Conservation (phyloP, 2,888 invertebrate species). For the Drosophila fulvimacula region DNA sequence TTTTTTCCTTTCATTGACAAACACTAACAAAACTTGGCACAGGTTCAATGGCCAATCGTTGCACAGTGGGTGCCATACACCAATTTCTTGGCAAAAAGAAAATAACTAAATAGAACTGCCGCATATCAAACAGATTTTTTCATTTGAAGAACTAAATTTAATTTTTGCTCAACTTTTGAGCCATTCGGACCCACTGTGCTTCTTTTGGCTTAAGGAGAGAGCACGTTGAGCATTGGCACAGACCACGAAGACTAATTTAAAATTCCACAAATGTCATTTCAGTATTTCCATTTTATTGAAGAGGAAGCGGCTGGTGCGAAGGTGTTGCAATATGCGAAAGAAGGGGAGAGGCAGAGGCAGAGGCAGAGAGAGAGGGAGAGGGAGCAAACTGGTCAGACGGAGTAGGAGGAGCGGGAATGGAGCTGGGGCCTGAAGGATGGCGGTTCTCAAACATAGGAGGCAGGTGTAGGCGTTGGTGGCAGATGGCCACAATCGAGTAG, state of each 20-base stretch:
- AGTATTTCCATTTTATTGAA: slow-evolving; percentile 48
- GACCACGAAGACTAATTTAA: slow-evolving; percentile 66
- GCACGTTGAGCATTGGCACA: slow-evolving; percentile 36
- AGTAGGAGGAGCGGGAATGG: neutral
- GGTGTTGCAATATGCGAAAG: slow-evolving; percentile 26
- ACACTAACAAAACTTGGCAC: slow-evolving; percentile 73
- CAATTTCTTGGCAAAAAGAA: neutral
- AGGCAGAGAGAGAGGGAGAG: neutral
- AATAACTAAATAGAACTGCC: neutral
- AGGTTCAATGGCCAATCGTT: slow-evolving; percentile 80
- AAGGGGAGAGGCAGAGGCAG: neutral
- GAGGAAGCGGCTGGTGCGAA: slow-evolving; percentile 41
- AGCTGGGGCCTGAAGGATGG: neutral
- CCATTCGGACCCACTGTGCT: neutral
- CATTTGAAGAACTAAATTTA: neutral
- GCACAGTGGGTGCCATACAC: neutral
- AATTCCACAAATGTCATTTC: slow-evolving; percentile 78
- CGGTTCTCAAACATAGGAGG: neutral
- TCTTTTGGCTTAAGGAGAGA: slow-evolving; percentile 5
- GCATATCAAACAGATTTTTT: neutral
- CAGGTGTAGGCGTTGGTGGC: neutral
- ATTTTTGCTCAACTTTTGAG: neutral
- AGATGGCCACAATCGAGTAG: too few relatives aligned
- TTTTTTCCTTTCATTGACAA: slow-evolving; percentile 11
- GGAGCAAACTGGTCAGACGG: neutral